Conservation (phyloP, 2,888 invertebrate species). For the Limulus polyphemus region DNA sequence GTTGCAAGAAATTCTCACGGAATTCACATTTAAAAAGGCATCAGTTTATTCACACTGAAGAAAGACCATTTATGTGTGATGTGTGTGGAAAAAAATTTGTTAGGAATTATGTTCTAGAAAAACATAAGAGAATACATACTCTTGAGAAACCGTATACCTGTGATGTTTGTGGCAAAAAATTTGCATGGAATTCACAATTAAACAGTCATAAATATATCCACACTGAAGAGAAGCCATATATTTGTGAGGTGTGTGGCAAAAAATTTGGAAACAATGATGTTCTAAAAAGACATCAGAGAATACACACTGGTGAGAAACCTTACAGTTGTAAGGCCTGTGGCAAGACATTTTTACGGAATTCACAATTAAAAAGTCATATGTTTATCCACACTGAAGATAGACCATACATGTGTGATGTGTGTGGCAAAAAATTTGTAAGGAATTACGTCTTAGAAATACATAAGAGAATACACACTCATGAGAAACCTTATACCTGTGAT, state of each 20-base stretch:
- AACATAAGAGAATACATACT: conserved; percentile 3
- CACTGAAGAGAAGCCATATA: not conserved
- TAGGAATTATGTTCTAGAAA: not conserved
- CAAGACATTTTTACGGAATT: conserved; percentile 46
- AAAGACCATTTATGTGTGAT: conserved; percentile 4
- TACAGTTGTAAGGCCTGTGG: conserved; percentile 61
- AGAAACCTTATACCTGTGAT: not conserved
- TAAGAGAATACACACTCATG: not conserved
- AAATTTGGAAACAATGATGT: conserved; percentile 3
- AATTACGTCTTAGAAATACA: not conserved
- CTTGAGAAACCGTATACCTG: conserved; percentile 4
- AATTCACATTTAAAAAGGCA: conserved; percentile 24
- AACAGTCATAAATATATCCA: conserved; percentile 1
- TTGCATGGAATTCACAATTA: not conserved
- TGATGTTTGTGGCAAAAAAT: conserved; percentile 4
- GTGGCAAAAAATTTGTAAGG: not conserved
- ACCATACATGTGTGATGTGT: conserved; percentile 6
- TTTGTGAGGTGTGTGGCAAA: conserved; percentile 5
- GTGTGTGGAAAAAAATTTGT: conserved; percentile 1
- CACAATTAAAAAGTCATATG: not conserved
- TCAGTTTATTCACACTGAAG: conserved; percentile 18
- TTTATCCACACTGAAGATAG: conserved; percentile 6
- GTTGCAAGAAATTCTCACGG: conserved; percentile 14
- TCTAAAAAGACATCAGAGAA: conserved; percentile 37
- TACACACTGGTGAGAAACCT: conserved; percentile 51